Base-by-base conservation (phyloP, 1,140 invertebrate genomes). In the Drosophila suzukii region DNA sequence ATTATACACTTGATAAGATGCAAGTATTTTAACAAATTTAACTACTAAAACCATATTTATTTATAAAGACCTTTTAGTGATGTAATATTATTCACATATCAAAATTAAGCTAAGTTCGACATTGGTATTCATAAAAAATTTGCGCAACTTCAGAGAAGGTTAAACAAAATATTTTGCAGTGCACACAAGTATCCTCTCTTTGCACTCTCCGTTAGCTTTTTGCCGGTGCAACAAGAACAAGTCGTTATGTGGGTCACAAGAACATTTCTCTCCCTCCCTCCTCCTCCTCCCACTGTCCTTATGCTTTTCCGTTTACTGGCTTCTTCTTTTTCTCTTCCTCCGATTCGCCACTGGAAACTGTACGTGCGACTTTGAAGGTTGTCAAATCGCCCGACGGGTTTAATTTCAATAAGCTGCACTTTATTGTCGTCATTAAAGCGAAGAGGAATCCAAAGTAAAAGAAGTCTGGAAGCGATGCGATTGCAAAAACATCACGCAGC, bases 181-280 rank as follows among this genome's bases (percentile, higher is more conserved):
- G 49, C 27, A 30, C 3, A 27, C 4, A 4, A 62, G 44, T 60
- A 39, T 78, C 54, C 67, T 39, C 63, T 77, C 54, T 65, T 67
- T 65, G 15, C 65, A 57, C 62, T 57, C 53, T 59, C 65, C 67
- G 81, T 74, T 79, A 72, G 17, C 53, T 79, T 75, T 72, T 76
- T 68, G 82, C 82, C 82, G 82, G 82, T 86, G 83, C 82, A 85
- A 78, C 70, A 73, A 75, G 60, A 76, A 76, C 73, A 76, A 76
- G 72, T 76, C 36, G 38, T 46, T 59, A 76, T 59, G 73, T 75
- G 71, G 72, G 72, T 75, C 72, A 75, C 59, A 75, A 75, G 71
- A 75, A 75, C 43, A 71, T 72, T 57, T 71, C 66, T 27, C 11
- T 30, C n/a, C 51, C 34, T n/a, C 6, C 34, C 24, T 38, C 24